Evolutionary conservation across 1,140 invertebrate genomes (phyloP), one percentile per base, ranked within the genome.

Genomic region (Ceratina japonica): DNA sequence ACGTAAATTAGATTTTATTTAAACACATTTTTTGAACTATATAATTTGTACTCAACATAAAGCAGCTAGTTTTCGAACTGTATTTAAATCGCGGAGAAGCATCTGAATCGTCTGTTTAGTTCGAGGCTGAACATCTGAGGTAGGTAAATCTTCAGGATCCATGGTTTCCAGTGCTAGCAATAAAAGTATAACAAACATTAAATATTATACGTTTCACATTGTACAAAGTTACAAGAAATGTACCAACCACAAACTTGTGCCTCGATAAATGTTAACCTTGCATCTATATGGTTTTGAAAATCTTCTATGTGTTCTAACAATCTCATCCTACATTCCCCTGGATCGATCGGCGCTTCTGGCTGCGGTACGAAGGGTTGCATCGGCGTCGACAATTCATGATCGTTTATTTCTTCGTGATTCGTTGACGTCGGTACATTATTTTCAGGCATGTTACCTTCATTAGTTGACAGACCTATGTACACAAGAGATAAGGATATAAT

Each of bases 311-410:
- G 96, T 37, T 96, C 94, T 64, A 97, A 91, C 22, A 98, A 92
- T 86, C 96, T 94, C 80, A 96, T 93, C 75, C 96, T 94, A 89
- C 97, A 97, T 88, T 96, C 96, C 56, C 94, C 92, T 49, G 95
- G 94, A 92, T 97, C 96, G 75, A 97, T 97, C 2, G 96, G 94
- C 15, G 96, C 95, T 91, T 97, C 96, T 0, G 96, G 96, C 91
- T 96, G 94, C 18, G 96, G 96, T 77, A 94, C 89, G 62, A 91
- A 88, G 52, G 91, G 90, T 72, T 91, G 91, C 15, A 84, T 76
- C 16, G 87, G 85, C 5, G 84, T 44, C n/a, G 84, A 59, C 12
- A 82, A 31, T 61, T 88, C 87, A 3, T 85, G 73, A 44, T 78
- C 79, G 51, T 58, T 73, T 10, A 65, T 7, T 64, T 82, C 80